Evolutionary conservation across 2,113 vertebrate species (phyloP).

Genomic region (Calonectris borealis): DNA sequence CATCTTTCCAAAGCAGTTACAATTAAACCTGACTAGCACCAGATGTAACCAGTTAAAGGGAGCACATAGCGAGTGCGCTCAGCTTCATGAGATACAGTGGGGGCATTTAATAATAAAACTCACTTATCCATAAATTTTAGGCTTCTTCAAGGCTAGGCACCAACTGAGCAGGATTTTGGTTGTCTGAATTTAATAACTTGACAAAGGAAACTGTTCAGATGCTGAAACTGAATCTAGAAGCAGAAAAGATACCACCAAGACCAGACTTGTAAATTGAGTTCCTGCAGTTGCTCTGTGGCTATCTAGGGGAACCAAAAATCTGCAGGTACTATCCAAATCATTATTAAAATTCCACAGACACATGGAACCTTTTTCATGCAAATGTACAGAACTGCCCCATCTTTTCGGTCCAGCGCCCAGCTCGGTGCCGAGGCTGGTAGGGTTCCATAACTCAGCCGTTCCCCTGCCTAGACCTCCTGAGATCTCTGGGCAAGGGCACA

Average conservation of each 20-base stretch:
- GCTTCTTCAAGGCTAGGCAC: background rate
- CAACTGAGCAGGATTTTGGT: background rate
- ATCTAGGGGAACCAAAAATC: background rate
- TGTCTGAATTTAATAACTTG: background rate
- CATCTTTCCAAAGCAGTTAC: background rate
- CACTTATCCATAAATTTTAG: background rate
- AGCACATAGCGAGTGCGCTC: background rate
- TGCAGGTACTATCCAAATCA: background rate
- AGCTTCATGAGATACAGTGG: background rate
- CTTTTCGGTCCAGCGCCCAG: background rate
- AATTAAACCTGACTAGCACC: slow-evolving; percentile 31
- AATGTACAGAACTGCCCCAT: background rate
- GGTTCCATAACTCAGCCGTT: background rate
- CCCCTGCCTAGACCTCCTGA: background rate
- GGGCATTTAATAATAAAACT: background rate
- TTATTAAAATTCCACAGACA: background rate
- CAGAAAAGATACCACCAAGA: background rate
- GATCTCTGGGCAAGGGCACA: background rate
- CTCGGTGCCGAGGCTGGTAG: background rate
- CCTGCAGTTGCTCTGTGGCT: background rate
- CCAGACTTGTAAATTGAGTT: background rate
- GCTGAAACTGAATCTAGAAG: background rate
- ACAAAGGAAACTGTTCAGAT: background rate
- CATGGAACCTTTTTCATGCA: background rate
- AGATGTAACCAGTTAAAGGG: slow-evolving; percentile 16